Percentiles rank a stretch among this genome's conserved stretches.
phyloP scores from a whole-genome alignment of 37 sponge, comb jelly and placozoan species.

The Agelas oroides region DNA sequence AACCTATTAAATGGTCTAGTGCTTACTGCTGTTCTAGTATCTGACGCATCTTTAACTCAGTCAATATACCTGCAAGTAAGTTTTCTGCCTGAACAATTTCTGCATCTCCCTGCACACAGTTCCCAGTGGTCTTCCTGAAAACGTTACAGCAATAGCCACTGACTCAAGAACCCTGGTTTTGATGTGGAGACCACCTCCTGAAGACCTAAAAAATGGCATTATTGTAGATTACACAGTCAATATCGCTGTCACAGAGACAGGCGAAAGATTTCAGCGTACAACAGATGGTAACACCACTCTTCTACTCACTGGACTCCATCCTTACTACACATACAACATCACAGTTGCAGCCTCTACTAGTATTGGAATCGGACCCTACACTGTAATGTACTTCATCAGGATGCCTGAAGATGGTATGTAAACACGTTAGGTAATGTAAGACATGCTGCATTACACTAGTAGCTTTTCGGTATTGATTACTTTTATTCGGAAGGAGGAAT shows the following conservation, averaged over 20 bases:
- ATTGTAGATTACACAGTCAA: constrained; percentile 12
- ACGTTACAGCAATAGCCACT: background rate
- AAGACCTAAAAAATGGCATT: constrained; percentile 19
- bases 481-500: too few species aligned
- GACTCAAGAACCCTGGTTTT: background rate
- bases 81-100: background rate
- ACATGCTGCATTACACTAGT: background rate
- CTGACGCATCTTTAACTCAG: too few species aligned
- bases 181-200: background rate
- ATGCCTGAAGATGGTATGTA: constrained; percentile 29
- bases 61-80: too few species aligned
- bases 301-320: constrained; percentile 29
- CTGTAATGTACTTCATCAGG: background rate
- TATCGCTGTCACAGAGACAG: constrained; percentile 6
- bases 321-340: constrained; percentile 3
- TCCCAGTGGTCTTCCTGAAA: background rate
- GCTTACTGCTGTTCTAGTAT: too few species aligned
- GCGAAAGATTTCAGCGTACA: background rate
- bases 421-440: too few species aligned
- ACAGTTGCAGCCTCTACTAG: background rate
- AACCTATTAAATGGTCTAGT: background rate
- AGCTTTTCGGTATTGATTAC: background rate
- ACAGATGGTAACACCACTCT: background rate
- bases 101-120: background rate
- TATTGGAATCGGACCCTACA: constrained; percentile 5